Conservation (phyloP, 2,888 invertebrate species). For the Pristionchus maxplancki region DNA sequence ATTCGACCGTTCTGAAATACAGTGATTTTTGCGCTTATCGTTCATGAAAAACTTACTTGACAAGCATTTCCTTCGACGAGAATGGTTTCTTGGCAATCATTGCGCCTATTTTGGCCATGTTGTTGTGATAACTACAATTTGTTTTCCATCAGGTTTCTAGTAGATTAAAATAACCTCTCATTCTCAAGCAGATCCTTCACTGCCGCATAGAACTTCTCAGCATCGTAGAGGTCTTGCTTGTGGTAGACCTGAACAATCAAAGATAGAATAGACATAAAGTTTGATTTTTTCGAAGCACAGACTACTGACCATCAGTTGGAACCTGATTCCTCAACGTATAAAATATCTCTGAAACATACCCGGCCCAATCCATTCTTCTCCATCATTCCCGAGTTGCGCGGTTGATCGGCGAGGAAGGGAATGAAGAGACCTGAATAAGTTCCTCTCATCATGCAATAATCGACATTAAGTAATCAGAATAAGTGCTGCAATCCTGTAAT, state of each 20-base stretch:
- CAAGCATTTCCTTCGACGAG: too few relatives aligned
- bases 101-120: too few relatives aligned
- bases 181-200: background rate
- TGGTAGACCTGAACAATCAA: background rate
- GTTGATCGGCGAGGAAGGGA: constrained; percentile 16
- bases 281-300: background rate
- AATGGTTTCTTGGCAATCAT: too few relatives aligned
- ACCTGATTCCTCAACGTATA: too few relatives aligned
- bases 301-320: too few relatives aligned
- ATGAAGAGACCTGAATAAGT: background rate
- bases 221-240: constrained; percentile 25
- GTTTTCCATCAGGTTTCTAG: background rate
- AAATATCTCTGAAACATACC: background rate
- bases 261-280: too few relatives aligned
- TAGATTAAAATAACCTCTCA: background rate
- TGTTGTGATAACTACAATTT: too few relatives aligned
- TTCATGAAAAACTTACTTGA: too few relatives aligned
- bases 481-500: background rate
- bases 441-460: background rate
- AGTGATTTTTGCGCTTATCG: too few relatives aligned
- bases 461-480: too few relatives aligned
- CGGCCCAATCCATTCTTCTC: constrained; percentile 2
- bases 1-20: too few relatives aligned
- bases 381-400: constrained; percentile 30
- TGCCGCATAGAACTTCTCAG: constrained; percentile 26